Evolutionary conservation across 1,140 invertebrate species (phyloP).

Genomic region (Drosophila varians): DNA sequence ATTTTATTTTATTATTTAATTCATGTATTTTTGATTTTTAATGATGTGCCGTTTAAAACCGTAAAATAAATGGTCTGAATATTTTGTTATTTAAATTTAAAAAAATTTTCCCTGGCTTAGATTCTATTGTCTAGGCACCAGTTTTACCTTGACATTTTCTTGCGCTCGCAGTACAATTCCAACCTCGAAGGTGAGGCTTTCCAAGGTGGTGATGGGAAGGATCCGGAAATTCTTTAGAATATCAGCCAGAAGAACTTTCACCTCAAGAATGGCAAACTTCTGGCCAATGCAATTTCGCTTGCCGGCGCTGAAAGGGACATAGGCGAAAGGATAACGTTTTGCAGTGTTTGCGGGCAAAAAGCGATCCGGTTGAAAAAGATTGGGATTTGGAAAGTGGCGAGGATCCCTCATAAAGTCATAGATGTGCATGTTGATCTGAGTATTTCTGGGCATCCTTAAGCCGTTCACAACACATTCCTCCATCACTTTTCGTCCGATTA

Average conservation of each 20-base stretch:
- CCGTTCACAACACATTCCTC: constrained; percentile 84
- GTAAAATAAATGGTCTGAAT: too few species aligned
- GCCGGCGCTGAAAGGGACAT: constrained; percentile 86
- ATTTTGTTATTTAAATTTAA: too few species aligned
- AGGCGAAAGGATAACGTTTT: constrained; percentile 84
- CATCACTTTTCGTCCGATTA: constrained; percentile 86
- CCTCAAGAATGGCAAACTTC: constrained; percentile 84
- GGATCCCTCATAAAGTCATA: constrained; percentile 86
- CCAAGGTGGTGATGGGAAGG: constrained; percentile 41
- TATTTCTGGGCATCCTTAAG: constrained; percentile 83
- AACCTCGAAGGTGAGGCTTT: constrained; percentile 52
- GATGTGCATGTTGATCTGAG: constrained; percentile 84
- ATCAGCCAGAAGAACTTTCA: constrained; percentile 83
- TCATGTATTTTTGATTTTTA: too few species aligned
- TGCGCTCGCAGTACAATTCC: constrained; percentile 62
- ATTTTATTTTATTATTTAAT: too few species aligned
- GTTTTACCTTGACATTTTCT: constrained; percentile 37
- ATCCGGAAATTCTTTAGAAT: constrained; percentile 76
- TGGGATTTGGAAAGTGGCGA: constrained; percentile 88
- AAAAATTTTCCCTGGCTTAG: too few species aligned
- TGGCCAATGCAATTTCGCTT: constrained; percentile 78
- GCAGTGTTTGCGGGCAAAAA: constrained; percentile 87
- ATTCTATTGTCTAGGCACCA: neutral
- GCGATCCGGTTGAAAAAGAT: constrained; percentile 90
- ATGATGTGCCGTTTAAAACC: too few species aligned